Conservation (phyloP, 2,888 invertebrate genomes). For the Leptinotarsa juncta region DNA sequence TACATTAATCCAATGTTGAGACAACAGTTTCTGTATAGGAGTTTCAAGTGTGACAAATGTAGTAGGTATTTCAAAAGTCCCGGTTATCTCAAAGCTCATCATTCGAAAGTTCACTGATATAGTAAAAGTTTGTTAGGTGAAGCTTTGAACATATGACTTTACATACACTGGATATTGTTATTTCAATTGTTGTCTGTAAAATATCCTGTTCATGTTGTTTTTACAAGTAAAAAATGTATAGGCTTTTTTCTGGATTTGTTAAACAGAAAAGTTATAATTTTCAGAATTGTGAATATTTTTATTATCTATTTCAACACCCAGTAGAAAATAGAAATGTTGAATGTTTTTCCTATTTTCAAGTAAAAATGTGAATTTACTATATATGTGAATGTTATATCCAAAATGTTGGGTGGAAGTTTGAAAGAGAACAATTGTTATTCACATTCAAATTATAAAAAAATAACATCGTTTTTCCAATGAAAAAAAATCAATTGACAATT, state of each 20-base stretch:
- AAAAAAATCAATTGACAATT: too few species aligned
- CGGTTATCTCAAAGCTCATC: slow-evolving; percentile 64
- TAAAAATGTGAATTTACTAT: background rate
- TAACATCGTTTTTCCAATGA: too few species aligned
- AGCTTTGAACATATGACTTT: background rate
- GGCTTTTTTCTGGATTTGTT: too few species aligned
- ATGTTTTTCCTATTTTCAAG: background rate
- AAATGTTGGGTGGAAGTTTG: slow-evolving; percentile 7
- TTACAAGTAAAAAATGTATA: too few species aligned
- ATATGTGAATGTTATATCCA: background rate
- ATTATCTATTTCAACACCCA: too few species aligned
- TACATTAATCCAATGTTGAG: slow-evolving; percentile 63
- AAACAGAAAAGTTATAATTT: too few species aligned
- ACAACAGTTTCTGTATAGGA: slow-evolving; percentile 62
- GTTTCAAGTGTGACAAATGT: slow-evolving; percentile 63
- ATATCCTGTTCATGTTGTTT: too few species aligned
- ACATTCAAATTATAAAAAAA: too few species aligned
- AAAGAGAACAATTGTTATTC: background rate
- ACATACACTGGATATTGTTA: background rate
- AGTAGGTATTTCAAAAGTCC: slow-evolving; percentile 64
- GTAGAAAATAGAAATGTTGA: too few species aligned
- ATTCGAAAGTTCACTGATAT: slow-evolving; percentile 61
- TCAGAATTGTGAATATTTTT: too few species aligned
- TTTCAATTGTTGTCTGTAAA: background rate
- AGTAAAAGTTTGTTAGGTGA: background rate